Evolutionary conservation across 2,888 invertebrate species (phyloP), one percentile per base, ranked within the genome.

Genomic region (Pollenia angustigena): DNA sequence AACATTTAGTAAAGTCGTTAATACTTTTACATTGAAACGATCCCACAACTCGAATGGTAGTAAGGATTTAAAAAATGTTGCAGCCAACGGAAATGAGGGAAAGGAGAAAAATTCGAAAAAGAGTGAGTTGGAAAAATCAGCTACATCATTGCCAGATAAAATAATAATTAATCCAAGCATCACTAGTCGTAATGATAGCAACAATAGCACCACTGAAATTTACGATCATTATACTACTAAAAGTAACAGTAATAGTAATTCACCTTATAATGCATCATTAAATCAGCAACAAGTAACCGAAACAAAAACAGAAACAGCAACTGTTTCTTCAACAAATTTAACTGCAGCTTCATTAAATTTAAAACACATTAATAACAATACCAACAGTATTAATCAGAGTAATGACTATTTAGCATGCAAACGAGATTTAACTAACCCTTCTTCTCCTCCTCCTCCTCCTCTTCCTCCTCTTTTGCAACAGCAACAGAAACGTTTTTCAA

Each of bases 381-480:
- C 69, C 81, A 88, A 88, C 72, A 66, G 14, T n/a, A 76, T 44
- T 76, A 64, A 76, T 44, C 32, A 32, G 6, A 64, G 81, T 86
- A 88, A 84, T 81, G 87, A 81, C 66, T 84, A 80, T 83, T 71
- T 80, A 80, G 86, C 86, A 86, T 86, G 86, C 86, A 86, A 86
- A 16, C 56, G 80, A 76, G 80, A 64, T 80, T 80, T 86, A 71
- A 75, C 80, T 83, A 75, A 79, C 52, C 66, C 66, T 11, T 1
- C 9, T 7, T 44, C 69, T 74, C 76, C 81, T 44, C 75, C n/a
- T 66, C 44, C 86, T 48, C 11, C 78, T 60, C 11, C 81, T 48
- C 12, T 14, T 50, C 32, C 46, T 76, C 4, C 44, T 8, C 46
- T 56, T 9, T 12, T 23, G 76, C 81, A 71, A 64, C 86, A 66